These are phyloP conservation scores for Sylvia atricapilla DNA, from an alignment of 2,113 vertebrate genomes.

Conservation along the genomic window DNA sequence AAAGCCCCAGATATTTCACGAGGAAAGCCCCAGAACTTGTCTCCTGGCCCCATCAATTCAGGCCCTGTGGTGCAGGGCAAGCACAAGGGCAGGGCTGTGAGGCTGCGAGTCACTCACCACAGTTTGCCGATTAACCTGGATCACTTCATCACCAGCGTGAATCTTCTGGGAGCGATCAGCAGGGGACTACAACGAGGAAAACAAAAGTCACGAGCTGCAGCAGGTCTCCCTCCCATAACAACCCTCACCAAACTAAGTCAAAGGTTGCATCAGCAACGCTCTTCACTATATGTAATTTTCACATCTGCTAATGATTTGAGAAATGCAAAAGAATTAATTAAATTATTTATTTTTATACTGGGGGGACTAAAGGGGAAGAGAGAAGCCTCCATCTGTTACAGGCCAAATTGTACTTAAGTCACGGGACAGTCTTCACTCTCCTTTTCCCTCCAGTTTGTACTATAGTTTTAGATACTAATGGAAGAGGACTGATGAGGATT, in stretches of 20 bases:
- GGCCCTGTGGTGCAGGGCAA: neutral
- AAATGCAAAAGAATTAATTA: neutral
- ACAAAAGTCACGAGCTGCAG: neutral
- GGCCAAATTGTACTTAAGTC: neutral
- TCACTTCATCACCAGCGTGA: slow-evolving; percentile 94
- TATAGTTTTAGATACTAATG: neutral
- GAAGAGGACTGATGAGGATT: neutral
- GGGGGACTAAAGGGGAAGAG: neutral
- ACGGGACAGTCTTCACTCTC: neutral
- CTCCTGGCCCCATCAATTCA: neutral
- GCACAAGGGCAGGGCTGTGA: neutral
- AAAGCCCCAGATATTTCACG: neutral
- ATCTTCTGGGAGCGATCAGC: slow-evolving; percentile 94
- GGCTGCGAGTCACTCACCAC: slow-evolving; percentile 82
- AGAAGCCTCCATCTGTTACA: neutral
- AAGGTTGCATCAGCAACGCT: neutral
- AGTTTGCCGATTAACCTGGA: slow-evolving; percentile 92
- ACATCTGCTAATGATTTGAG: neutral
- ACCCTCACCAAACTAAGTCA: neutral
- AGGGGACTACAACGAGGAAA: slow-evolving; percentile 79
- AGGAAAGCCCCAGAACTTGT: neutral
- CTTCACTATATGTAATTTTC: neutral
- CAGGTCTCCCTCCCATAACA: neutral
- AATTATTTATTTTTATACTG: neutral
- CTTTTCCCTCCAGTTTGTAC: neutral